A percentile compares a stretch with the other conserved stretches of the same genome.
phyloP scores from a whole-genome alignment of 2,888 invertebrate species.

The Rhamnusium bicolor region DNA sequence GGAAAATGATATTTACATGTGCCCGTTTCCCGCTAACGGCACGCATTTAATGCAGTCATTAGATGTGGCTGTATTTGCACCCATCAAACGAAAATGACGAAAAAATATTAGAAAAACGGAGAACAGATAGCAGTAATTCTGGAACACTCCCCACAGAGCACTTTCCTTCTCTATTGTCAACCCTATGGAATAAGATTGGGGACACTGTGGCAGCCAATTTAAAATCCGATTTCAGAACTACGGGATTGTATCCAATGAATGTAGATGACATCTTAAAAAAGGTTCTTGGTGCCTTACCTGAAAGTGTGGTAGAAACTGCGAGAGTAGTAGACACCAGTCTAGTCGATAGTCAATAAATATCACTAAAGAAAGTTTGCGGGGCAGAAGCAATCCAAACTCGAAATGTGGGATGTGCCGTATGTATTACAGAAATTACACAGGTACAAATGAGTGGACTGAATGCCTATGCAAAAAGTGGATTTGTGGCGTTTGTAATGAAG shows the following conservation, averaged over 20 bases:
- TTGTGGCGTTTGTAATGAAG: no score
- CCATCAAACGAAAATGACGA: neutral
- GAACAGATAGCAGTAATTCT: slow-evolving; percentile 3
- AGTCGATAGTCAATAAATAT: neutral
- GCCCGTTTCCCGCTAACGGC: no score
- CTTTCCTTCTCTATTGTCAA: slow-evolving; percentile 6
- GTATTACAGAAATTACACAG: neutral
- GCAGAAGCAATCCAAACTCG: neutral
- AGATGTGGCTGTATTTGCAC: slow-evolving; percentile 16
- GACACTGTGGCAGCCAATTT: slow-evolving; percentile 8
- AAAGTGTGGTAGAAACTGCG: neutral
- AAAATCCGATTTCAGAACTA: neutral
- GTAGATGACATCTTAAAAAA: slow-evolving; percentile 1
- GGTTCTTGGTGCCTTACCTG: neutral
- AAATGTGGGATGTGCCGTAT: neutral
- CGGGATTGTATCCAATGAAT: slow-evolving; percentile 16
- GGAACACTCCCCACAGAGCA: slow-evolving; percentile 11
- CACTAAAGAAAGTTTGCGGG: neutral
- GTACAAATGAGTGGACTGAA: neutral
- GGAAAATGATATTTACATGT: neutral
- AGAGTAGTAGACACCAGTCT: neutral
- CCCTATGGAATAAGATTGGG: neutral
- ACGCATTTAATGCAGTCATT: neutral
- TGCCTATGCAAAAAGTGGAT: neutral
- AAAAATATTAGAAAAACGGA: slow-evolving; percentile 23